Percentiles rank a stretch among this genome's conserved stretches.
These are phyloP conservation scores for Nettapus auritus DNA, from an alignment of 2,113 vertebrate genomes.

Conservation along the genomic window DNA sequence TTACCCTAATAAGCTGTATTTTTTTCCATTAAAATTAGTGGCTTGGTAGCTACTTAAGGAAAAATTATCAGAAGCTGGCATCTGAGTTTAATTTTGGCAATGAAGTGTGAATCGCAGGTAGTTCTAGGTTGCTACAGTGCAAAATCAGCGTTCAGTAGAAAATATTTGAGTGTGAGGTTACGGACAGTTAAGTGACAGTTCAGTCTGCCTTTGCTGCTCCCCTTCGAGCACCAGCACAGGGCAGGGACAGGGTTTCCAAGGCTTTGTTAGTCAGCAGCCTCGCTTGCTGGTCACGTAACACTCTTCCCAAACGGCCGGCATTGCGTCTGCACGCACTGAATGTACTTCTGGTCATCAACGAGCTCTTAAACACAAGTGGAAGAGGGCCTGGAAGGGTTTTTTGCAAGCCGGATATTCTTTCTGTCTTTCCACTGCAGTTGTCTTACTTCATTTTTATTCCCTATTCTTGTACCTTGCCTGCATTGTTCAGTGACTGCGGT, in stretches of 20 bases:
- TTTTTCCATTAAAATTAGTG: not conserved
- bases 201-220: not conserved
- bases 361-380: not conserved
- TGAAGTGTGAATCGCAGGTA: not conserved
- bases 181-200: not conserved
- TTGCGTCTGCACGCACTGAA: rapidly evolving
- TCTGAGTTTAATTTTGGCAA: not conserved
- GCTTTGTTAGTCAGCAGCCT: not conserved
- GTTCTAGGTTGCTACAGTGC: not conserved
- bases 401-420: not conserved
- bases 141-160: not conserved
- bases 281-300: rapidly evolving
- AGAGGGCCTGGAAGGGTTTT: not conserved
- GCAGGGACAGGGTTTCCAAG: too few species aligned
- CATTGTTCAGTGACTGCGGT: not conserved
- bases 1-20: not conserved
- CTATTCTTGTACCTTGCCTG: not conserved
- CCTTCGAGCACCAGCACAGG: not conserved
- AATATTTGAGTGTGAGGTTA: not conserved
- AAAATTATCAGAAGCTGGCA: not conserved
- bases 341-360: not conserved
- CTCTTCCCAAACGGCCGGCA: not conserved
- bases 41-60: not conserved
- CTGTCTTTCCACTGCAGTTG: not conserved
- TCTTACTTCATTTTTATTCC: not conserved